Evolutionary conservation across 2,113 vertebrate genomes (phyloP).

Genomic region (Mionectes macconnelli): DNA sequence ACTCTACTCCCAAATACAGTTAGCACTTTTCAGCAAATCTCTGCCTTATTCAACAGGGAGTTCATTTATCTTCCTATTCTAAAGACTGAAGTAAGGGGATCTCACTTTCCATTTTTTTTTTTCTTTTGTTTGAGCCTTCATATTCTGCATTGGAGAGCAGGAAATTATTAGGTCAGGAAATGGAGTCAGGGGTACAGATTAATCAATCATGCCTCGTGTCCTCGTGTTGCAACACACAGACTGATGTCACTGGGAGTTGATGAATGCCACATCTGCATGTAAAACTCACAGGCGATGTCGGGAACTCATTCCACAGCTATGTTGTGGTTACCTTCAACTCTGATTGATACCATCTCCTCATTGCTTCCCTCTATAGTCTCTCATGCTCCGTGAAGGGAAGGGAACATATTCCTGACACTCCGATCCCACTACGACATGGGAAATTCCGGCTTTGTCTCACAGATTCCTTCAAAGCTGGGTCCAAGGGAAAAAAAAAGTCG

Average conservation of each 20-base stretch:
- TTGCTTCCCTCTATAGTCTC: neutral
- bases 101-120: neutral
- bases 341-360: slow-evolving; percentile 7
- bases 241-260: slow-evolving; percentile 38
- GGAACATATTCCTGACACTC: neutral
- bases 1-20: neutral
- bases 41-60: slow-evolving; percentile 19
- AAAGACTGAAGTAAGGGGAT: neutral
- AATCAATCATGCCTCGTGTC: slow-evolving; percentile 14
- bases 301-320: slow-evolving; percentile 22
- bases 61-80: slow-evolving; percentile 39
- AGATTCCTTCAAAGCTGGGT: neutral
- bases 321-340: slow-evolving; percentile 31
- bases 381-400: neutral
- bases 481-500: neutral
- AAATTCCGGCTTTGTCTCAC: neutral
- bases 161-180: slow-evolving; percentile 50
- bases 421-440: neutral
- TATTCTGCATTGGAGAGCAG: neutral
- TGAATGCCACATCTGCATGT: slow-evolving; percentile 43
- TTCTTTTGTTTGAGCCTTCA: slow-evolving; percentile 19
- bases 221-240: slow-evolving; percentile 32
- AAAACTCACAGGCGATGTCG: neutral
- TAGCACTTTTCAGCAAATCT: slow-evolving; percentile 24
- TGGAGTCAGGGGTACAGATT: slow-evolving; percentile 31